A percentile compares a stretch with the other conserved stretches of the same genome.
Evolutionary conservation across 2,113 vertebrate species (phyloP).

Genomic region (Bolborhynchus lineola): DNA sequence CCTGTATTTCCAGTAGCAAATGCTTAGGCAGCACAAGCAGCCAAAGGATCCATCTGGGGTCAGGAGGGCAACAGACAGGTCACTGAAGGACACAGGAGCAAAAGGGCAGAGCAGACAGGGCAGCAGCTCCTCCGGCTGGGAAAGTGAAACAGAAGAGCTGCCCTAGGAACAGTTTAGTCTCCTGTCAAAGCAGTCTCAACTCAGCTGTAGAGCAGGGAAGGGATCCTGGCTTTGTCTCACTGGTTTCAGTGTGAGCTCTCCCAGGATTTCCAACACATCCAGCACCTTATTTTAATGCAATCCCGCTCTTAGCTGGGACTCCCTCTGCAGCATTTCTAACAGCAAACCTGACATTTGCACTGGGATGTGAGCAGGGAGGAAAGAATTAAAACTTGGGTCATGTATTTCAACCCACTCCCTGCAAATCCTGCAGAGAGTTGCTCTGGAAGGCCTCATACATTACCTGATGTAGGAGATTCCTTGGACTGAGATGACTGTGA

Average conservation of each 20-base stretch:
- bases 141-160: neutral
- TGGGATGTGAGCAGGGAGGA: neutral
- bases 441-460: neutral
- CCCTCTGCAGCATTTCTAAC: neutral
- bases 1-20: neutral
- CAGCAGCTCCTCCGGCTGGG: neutral
- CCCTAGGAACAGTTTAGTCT: neutral
- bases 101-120: neutral
- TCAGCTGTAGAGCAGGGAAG: neutral
- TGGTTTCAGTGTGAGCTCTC: neutral
- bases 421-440: neutral
- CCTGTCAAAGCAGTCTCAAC: neutral
- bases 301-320: neutral
- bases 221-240: neutral
- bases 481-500: slow-evolving; percentile 76
- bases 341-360: neutral
- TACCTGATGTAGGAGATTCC: slow-evolving; percentile 86
- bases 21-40: neutral
- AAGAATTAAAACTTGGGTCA: neutral
- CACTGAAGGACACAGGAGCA: rapidly evolving
- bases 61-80: neutral
- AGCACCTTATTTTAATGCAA: neutral
- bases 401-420: neutral
- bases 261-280: neutral
- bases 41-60: neutral